A percentile compares a stretch with the other conserved stretches of the same genome.
These are phyloP conservation scores for Antheraea pernyi DNA, from an alignment of 1,140 invertebrate species.

Conservation along the genomic window DNA sequence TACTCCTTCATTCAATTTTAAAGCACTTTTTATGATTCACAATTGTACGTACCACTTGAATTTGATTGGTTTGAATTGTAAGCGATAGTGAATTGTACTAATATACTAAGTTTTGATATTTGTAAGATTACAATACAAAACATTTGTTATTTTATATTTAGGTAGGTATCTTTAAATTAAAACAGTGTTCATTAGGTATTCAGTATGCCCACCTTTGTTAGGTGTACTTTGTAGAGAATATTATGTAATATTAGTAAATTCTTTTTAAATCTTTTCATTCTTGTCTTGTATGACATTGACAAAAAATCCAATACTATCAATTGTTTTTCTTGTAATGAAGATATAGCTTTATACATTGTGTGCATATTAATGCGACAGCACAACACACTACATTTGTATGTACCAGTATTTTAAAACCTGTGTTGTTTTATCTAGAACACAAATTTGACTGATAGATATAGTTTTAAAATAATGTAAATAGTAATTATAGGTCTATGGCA, in stretches of 20 bases:
- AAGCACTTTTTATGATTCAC: neutral
- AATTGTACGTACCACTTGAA: neutral
- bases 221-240: neutral
- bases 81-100: neutral
- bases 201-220: neutral
- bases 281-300: neutral
- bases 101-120: neutral
- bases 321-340: neutral
- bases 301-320: neutral
- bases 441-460: conserved; percentile 51
- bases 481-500: conserved; percentile 23
- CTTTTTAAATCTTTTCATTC: no score
- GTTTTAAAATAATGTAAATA: conserved; percentile 41
- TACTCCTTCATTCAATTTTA: no score
- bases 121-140: neutral
- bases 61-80: neutral
- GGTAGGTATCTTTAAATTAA: neutral
- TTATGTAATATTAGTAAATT: no score
- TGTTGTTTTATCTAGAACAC: conserved; percentile 15
- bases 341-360: neutral
- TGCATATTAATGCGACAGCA: neutral
- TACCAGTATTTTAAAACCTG: neutral
- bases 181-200: conserved; percentile 10
- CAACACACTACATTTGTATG: neutral
- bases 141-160: no score